Evolutionary conservation across 1,140 invertebrate species (phyloP), one percentile per base, ranked within the genome.

Genomic region (Philotrypesis tridentata): DNA sequence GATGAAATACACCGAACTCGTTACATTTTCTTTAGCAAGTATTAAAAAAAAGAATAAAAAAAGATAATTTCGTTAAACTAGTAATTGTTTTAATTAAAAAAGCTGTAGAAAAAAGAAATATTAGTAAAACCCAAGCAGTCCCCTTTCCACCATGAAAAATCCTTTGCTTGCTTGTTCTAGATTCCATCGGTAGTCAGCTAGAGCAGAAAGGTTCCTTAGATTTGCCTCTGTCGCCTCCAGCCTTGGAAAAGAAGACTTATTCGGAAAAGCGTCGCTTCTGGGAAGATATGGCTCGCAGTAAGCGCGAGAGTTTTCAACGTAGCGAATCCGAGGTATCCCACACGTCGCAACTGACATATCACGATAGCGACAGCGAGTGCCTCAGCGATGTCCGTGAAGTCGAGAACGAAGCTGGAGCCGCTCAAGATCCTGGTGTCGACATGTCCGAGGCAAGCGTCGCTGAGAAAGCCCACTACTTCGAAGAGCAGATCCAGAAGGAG

Each of bases 391-490:
- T 79, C 7, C 72, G 70, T 0, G n/a, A 84, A 80, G 12, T 71
- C 70, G 0, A 80, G 76, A 1, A 87, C 84, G 5, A 87, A 87
- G 89, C 88, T 0, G 90, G 90, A 61, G 90, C 90, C 25, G 89
- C 90, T 1, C 14, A 37, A 7, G 67, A 25, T 31, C 25, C 68
- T 5, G 11, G 25, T 0, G 48, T 71, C 2, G 91, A 92, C 61
- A 91, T 92, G 3, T 92, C 91, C 0, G 91, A 92, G 71, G 91
- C 88, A 82, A 90, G 91, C 0, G 91, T 92, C 0, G 91, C 91
- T n/a, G 91, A 92, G 55, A 92, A 92, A 72, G 91, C 91, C 0
- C 91, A 92, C 55, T 92, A 92, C 31, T 92, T 92, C 31, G 91
- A 92, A 63, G 90, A 92, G 70, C 90, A 91, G 65, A 92, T 92